Evolutionary conservation across 2,888 invertebrate species (phyloP).

Genomic region (Xylocampa areola): DNA sequence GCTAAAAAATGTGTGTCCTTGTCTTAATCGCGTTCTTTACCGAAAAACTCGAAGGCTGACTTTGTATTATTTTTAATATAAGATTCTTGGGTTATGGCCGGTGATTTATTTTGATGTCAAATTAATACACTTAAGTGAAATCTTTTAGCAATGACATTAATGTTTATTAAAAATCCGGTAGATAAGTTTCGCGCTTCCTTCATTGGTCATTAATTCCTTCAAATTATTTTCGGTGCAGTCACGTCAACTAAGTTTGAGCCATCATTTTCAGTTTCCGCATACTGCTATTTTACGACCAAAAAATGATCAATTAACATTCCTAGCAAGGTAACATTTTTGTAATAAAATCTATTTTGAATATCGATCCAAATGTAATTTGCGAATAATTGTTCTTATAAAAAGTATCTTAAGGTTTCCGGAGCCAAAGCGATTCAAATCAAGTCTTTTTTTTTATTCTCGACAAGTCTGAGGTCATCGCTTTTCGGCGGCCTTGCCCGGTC

Average conservation of each 20-base stretch:
- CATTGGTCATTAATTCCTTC: slow-evolving; percentile 50
- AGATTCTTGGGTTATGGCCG: slow-evolving; percentile 19
- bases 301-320: slow-evolving; percentile 54
- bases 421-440: slow-evolving; percentile 56
- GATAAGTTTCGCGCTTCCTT: slow-evolving; percentile 37
- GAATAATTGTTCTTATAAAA: slow-evolving; percentile 38
- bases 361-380: slow-evolving; percentile 47
- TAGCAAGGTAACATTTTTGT: slow-evolving; percentile 22
- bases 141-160: slow-evolving; percentile 54
- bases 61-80: slow-evolving; percentile 24
- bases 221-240: slow-evolving; percentile 38
- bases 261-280: slow-evolving; percentile 54
- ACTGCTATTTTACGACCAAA: slow-evolving; percentile 43
- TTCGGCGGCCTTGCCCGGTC: slow-evolving; percentile 87
- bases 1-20: slow-evolving; percentile 31
- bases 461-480: slow-evolving; percentile 84
- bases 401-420: slow-evolving; percentile 42
- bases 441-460: slow-evolving; percentile 67
- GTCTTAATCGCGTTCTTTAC: slow-evolving; percentile 24
- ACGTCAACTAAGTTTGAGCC: slow-evolving; percentile 48
- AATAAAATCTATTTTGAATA: slow-evolving; percentile 36
- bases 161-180: slow-evolving; percentile 46
- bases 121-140: slow-evolving; percentile 59
- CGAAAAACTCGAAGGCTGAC: slow-evolving; percentile 21
- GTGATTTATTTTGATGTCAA: slow-evolving; percentile 54